phyloP scores from a whole-genome alignment of 2,113 vertebrate genomes.

The Nanger granti region DNA sequence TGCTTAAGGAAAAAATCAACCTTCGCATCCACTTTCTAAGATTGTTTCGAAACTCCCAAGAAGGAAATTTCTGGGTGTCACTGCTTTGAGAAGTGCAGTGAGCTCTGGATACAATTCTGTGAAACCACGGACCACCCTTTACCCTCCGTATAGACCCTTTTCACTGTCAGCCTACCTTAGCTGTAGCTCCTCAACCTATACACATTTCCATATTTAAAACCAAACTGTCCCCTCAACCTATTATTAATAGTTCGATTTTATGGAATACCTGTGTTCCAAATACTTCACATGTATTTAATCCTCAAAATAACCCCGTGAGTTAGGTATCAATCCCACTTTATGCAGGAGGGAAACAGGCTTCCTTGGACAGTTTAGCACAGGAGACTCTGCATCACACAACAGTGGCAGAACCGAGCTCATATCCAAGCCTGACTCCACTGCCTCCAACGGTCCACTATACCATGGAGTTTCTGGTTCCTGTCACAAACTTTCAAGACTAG shows the following conservation, averaged over 20 bases:
- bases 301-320: neutral
- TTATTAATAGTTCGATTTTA: neutral
- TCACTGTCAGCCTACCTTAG: neutral
- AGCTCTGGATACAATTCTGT: neutral
- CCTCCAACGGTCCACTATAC: neutral
- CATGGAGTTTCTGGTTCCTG: neutral
- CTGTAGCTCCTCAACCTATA: neutral
- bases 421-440: neutral
- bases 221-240: neutral
- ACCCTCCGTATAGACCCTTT: neutral
- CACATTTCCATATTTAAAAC: neutral
- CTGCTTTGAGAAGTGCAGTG: neutral
- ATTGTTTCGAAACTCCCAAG: neutral
- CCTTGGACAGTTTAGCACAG: neutral
- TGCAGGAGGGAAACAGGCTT: neutral
- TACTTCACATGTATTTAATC: neutral
- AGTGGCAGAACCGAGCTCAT: neutral
- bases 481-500: neutral
- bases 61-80: neutral
- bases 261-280: neutral
- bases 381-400: neutral
- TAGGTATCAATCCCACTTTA: neutral
- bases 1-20: neutral
- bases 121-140: neutral
- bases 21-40: neutral